Evolutionary conservation across 2,113 vertebrate species (phyloP).

Genomic region (Sinocyclocheilus grahami): DNA sequence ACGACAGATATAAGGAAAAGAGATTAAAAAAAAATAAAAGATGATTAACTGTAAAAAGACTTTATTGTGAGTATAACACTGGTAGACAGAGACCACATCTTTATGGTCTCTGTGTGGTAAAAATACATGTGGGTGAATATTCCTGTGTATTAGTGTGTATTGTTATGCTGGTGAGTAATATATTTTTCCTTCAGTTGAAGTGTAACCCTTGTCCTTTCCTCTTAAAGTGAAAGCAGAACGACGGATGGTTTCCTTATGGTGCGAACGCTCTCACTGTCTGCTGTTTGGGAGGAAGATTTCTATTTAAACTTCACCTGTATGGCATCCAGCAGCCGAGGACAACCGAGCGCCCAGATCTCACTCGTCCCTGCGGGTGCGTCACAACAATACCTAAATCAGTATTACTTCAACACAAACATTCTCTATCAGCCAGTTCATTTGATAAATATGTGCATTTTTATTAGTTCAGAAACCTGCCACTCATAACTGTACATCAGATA

Average conservation of each 20-base stretch:
- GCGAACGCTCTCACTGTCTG: conserved; percentile 67
- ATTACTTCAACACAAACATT: neutral
- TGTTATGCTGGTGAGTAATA: neutral
- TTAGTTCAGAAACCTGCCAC: too few relatives aligned
- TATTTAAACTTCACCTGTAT: conserved; percentile 77
- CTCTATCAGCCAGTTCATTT: neutral
- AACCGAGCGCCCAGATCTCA: conserved; percentile 65
- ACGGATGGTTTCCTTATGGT: conserved; percentile 62
- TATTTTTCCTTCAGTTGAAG: neutral
- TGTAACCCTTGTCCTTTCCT: neutral
- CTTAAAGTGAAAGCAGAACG: conserved; percentile 40
- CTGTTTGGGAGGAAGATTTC: conserved; percentile 79
- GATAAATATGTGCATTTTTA: too few relatives aligned
- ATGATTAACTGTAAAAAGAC: too few relatives aligned
- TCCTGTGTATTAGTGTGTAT: neutral
- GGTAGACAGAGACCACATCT: too few relatives aligned
- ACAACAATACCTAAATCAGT: too few relatives aligned
- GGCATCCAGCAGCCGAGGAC: conserved; percentile 38
- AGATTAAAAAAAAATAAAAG: too few relatives aligned
- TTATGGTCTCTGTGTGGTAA: too few relatives aligned
- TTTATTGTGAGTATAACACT: too few relatives aligned
- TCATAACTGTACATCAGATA: too few relatives aligned
- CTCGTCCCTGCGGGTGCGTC: conserved; percentile 76
- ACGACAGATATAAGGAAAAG: too few relatives aligned
- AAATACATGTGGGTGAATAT: neutral